Base-by-base conservation (phyloP, 1,140 invertebrate genomes). In the Hydropsyche tenuis region DNA sequence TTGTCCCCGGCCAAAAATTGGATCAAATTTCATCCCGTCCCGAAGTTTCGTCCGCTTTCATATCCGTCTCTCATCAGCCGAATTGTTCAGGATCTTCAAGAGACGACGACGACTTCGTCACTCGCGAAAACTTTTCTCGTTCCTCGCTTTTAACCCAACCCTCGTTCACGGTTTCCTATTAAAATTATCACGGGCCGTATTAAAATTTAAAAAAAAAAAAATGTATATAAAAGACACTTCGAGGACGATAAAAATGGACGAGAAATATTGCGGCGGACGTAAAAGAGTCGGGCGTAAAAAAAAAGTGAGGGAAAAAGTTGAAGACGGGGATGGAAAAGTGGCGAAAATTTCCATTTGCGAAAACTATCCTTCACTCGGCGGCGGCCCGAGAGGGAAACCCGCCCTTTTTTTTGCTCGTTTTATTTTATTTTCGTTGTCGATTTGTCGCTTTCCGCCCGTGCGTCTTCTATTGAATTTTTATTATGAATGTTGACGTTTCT, bases 341-440 rank as follows among this genome's bases (percentile, higher is more conserved):
- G 20, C 9, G 48, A 53, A 53, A 53, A 53, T 18, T 20, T 53
- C 48, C 20, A 18, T 16, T 20, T 20, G 48, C 48, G 48, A 53
- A 53, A 53, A 53, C 48, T 53, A 53, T 53, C 48, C 48, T 53
- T 53, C 48, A 53, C 48, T 53, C 18, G 16, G 7, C 48, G 6
- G 16, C 16, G 48, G 2, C 2, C 12, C 12, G 45, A 46, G 45
- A 46, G 45, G 16, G 20, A 53, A 53, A n/a, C 20, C 20, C 48
- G 6, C 16, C 48, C 16, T 53, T 53, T 53, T 53, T 53, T 48
- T 14, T 3, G 6, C 1, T 18, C 16, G 9, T 37, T 37, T 9
- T 9, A 37, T 37, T 37, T 37, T 18, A 16, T 53, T 53, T 53
- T 53, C 9, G 14, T 14, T 53, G 48, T 18, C 48, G 20, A 53